These are phyloP conservation scores for Xenopus tropicalis DNA, from an alignment of 2,113 vertebrate genomes.

Conservation along the genomic window UCB_Xtro_10.0 CM004444.2:129666501-129667000, in stretches of 20 bases:
- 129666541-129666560: no score
- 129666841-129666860: slow-evolving; percentile 1
- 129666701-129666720: slow-evolving; percentile 1
- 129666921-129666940: not conserved
- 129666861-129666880: not conserved
- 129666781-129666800: not conserved
- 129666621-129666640: not conserved
- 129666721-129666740: not conserved
- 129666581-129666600: not conserved
- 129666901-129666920: not conserved
- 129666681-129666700: slow-evolving; percentile 1
- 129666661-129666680: not conserved
- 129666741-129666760: not conserved
- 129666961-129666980: no score
- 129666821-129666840: not conserved
- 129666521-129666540: no score
- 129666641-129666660: not conserved
- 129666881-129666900: not conserved
- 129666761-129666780: not conserved
- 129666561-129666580: not conserved
- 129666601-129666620: not conserved
- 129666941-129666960: not conserved
- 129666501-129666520: no score
- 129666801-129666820: slow-evolving; percentile 1
- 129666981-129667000: no score